phyloP scores from a whole-genome alignment of 1,140 invertebrate genomes.

The Phocides pigmalion region DNA sequence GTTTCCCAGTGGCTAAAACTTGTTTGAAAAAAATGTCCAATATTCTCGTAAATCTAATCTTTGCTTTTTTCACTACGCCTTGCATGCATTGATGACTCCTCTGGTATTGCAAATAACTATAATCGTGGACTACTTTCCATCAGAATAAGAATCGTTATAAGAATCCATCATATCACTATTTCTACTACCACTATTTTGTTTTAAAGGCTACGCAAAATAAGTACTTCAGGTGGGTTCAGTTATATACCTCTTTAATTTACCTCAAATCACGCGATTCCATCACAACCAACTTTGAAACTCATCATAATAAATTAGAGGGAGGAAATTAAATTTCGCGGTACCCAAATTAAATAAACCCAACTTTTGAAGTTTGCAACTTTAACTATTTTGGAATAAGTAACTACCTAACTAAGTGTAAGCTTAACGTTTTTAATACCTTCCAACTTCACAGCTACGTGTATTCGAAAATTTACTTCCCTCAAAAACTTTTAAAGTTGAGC shows the following conservation, averaged over 20 bases:
- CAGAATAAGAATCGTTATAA: too few species aligned
- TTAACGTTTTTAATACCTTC: slow-evolving; percentile 24
- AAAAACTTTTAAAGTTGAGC: slow-evolving; percentile 23
- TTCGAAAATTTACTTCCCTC: slow-evolving; percentile 16
- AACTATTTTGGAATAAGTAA: slow-evolving; percentile 26
- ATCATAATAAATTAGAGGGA: slow-evolving; percentile 16
- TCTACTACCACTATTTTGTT: too few species aligned
- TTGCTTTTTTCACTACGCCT: too few species aligned
- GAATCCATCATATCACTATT: too few species aligned
- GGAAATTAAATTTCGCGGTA: slow-evolving; percentile 26
- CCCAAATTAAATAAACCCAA: slow-evolving; percentile 26
- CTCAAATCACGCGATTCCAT: background rate
- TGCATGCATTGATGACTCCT: too few species aligned
- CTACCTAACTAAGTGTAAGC: slow-evolving; percentile 13
- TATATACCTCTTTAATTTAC: background rate
- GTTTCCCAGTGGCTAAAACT: background rate
- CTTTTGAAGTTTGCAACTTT: slow-evolving; percentile 25
- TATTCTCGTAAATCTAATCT: too few species aligned
- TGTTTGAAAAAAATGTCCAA: too few species aligned
- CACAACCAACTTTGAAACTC: slow-evolving; percentile 17
- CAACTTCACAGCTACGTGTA: slow-evolving; percentile 19
- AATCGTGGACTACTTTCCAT: too few species aligned
- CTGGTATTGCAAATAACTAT: too few species aligned
- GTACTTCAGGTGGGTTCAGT: too few species aligned
- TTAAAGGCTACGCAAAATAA: too few species aligned